These are phyloP conservation scores for Benthosema pterotum DNA, from an alignment of 2,797 vertebrate genomes.

Conservation along the genomic window DNA sequence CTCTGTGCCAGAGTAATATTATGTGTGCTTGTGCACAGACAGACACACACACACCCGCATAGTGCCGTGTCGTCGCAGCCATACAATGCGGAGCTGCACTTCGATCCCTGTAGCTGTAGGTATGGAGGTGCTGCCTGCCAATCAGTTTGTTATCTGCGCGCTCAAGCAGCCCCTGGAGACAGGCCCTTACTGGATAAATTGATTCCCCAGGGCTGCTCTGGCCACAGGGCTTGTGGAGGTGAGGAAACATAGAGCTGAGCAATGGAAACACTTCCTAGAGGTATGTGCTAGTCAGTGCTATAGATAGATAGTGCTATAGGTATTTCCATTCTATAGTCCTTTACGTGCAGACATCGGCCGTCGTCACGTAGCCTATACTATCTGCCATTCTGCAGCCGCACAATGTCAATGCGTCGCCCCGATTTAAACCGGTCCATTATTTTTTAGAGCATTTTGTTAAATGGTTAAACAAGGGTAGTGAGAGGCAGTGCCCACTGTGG, in stretches of 20 bases:
- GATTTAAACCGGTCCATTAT: too few species aligned
- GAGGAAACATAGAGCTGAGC: constrained; percentile 26
- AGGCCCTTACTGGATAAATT: constrained; percentile 58
- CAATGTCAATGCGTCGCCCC: too few species aligned
- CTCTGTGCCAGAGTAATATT: constrained; percentile 5
- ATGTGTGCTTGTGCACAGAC: background rate
- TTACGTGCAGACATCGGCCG: too few species aligned
- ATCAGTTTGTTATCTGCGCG: constrained; percentile 54
- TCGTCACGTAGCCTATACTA: too few species aligned
- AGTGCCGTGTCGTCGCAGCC: background rate
- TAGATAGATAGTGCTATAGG: too few species aligned
- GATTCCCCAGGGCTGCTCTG: constrained; percentile 48
- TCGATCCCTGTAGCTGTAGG: constrained; percentile 24
- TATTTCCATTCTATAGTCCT: background rate
- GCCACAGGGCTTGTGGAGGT: constrained; percentile 20
- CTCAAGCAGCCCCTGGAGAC: constrained; percentile 50
- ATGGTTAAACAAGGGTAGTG: too few species aligned
- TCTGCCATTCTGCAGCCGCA: too few species aligned
- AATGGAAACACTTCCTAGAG: constrained; percentile 11
- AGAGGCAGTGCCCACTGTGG: too few species aligned
- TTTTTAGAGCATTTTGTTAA: too few species aligned
- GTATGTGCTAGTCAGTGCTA: constrained; percentile 3
- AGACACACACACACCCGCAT: background rate
- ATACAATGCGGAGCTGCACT: background rate
- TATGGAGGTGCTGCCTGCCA: constrained; percentile 51